These are phyloP conservation scores for Scaptomyza flava DNA, from an alignment of 2,888 invertebrate genomes.

Conservation along the genomic window DNA sequence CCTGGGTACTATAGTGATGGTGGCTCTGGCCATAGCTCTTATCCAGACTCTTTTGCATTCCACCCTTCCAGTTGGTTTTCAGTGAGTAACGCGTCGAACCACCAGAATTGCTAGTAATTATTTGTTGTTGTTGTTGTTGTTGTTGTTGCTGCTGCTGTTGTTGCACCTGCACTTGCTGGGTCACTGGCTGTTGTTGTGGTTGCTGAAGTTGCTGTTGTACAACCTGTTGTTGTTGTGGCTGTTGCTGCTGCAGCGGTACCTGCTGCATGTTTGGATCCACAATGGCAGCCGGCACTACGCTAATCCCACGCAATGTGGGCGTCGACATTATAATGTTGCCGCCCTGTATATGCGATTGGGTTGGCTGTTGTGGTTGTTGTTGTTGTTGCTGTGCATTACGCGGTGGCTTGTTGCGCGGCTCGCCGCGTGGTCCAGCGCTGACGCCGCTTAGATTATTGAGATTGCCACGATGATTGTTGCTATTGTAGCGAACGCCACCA, in stretches of 20 bases:
- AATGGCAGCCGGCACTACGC: constrained; percentile 74
- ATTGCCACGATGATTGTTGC: constrained; percentile 78
- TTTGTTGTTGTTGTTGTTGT: constrained; percentile 41
- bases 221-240: constrained; percentile 68
- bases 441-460: constrained; percentile 74
- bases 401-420: constrained; percentile 80
- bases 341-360: constrained; percentile 50
- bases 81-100: constrained; percentile 72
- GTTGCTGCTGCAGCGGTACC: constrained; percentile 69
- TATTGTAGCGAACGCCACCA: constrained; percentile 77
- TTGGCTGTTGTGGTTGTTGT: constrained; percentile 37
- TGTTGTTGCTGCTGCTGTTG: constrained; percentile 28
- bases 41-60: constrained; percentile 77
- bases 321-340: constrained; percentile 66
- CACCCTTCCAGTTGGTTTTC: constrained; percentile 77
- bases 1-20: constrained; percentile 77
- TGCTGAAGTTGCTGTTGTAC: constrained; percentile 73
- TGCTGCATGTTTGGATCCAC: constrained; percentile 74
- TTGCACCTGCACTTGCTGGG: constrained; percentile 43
- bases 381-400: constrained; percentile 65
- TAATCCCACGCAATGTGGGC: constrained; percentile 60
- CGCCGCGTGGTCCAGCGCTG: constrained; percentile 71
- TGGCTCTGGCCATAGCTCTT: constrained; percentile 78
- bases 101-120: constrained; percentile 39
- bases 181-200: constrained; percentile 56